These are phyloP conservation scores for Babyrousa celebensis DNA, from an alignment of 2,797 vertebrate species.

Conservation along the genomic window DNA sequence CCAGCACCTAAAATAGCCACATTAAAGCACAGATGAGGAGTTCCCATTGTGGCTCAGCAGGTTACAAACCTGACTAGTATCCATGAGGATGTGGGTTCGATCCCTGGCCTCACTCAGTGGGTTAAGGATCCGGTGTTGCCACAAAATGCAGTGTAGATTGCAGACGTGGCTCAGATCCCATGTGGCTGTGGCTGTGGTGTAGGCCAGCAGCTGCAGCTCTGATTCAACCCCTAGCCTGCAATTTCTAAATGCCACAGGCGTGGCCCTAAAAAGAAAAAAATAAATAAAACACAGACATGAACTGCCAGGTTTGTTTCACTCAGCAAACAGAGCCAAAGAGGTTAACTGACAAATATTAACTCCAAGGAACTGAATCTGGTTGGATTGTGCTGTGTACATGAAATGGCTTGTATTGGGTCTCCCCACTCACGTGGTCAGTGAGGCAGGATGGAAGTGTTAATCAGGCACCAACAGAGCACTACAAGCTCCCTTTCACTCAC, in stretches of 20 bases:
- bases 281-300: not conserved
- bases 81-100: too few relatives aligned
- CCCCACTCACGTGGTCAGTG: not conserved
- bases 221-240: too few relatives aligned
- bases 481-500: not conserved
- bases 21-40: not conserved
- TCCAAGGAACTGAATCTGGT: not conserved
- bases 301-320: not conserved
- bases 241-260: too few relatives aligned
- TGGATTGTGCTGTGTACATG: not conserved
- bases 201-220: too few relatives aligned
- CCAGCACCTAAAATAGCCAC: not conserved
- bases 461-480: not conserved
- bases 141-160: too few relatives aligned
- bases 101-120: too few relatives aligned
- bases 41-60: too few relatives aligned
- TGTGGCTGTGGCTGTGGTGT: too few relatives aligned
- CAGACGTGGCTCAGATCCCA: too few relatives aligned
- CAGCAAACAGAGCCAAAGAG: not conserved
- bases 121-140: too few relatives aligned
- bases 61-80: too few relatives aligned
- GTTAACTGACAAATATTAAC: not conserved
- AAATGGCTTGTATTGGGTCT: not conserved
- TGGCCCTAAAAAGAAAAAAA: too few relatives aligned
- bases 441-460: not conserved